Evolutionary conservation across 2,888 invertebrate genomes (phyloP), one percentile per base, ranked within the genome.

Genomic region (Julus scanicus): DNA sequence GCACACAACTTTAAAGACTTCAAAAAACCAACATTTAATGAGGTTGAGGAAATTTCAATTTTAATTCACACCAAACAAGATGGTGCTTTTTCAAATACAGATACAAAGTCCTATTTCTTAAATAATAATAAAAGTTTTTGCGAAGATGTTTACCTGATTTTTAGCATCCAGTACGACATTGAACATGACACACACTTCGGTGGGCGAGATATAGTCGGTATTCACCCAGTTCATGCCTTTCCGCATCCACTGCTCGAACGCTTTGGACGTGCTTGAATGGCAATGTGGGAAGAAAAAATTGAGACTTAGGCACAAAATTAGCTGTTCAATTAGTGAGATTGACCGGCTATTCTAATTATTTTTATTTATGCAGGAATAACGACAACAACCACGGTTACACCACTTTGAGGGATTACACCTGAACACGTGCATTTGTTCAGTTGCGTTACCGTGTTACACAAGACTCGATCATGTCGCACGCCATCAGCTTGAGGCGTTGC

Each of bases 141-240:
- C 2, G 37, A 4, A 15, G 88, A 89, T 20, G 90, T 90, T 85
- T 90, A 91, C 90, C 93, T 98, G 97, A 93, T 97, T 97, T 94
- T 98, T 98, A 90, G 98, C 97, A 93, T 99, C 99, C 91, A 99
- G 94, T 90, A 99, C 97, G 90, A 99, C 99, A 93, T 99, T 99
- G 91, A 99, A 97, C 99, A 99, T 99, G 48, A 98, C 98, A 93
- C 99, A 99, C 93, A 99, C 97, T 94, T 99, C 99, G 49, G 97
- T 96, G 5, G 98, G 99, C 91, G 99, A 95, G 91, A 98, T 97
- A 93, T 99, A 99, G 93, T 99, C 99, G 88, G 99, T 98, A 15
- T 98, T 97, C 93, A 96, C 97, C 93, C 97, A 97, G 11, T 97
- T 97, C 89, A 97, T 96, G 90, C 97, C 96, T 92, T 97, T 98